Evolutionary conservation across 2,888 invertebrate genomes (phyloP), one percentile per base, ranked within the genome.

Genomic region (Dryobota labecula): DNA sequence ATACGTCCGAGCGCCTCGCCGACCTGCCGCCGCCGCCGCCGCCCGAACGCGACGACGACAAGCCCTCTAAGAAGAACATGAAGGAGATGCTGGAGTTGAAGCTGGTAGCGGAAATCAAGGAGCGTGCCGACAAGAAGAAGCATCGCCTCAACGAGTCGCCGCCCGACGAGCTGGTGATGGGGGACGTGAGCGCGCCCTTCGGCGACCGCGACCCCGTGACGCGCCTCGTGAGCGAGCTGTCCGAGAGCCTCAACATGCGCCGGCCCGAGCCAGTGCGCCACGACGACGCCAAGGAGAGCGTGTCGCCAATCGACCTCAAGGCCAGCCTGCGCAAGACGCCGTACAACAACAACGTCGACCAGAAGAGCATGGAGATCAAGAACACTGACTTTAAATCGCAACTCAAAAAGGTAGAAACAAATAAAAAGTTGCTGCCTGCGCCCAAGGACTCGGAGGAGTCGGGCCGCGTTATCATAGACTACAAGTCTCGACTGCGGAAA

Each of bases 21-120:
- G 61, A 61, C 9, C 6, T 97, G 96, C 60, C 96, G 96, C 90
- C 96, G 96, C 97, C 95, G 57, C 64, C 78, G 24, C 82, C 97
- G 83, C 96, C 58, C 45, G 53, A 72, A 13, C 96, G 53, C 95
- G 96, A 71, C 18, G 92, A 92, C n/a, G 92, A 92, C 20, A 89
- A 88, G 60, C 87, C 91, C 68, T 89, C 89, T 76, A 93, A 92
- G 80, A 94, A 92, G 68, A 97, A 97, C 43, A 97, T 98, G 96
- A 98, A 98, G 88, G 98, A 98, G 91, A 98, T 98, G 97, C 95
- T 98, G 62, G 98, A 98, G 89, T 93, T 98, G 62, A 98, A 98
- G 90, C 93, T 98, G 38, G 98, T 98, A 60, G 98, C 98, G 8
- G 98, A 98, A 92, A 98, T 98, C 72, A 98, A 98, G 91, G 98